Conservation (phyloP, 2,797 vertebrate genomes). For the Thripadectes ignobilis region DNA sequence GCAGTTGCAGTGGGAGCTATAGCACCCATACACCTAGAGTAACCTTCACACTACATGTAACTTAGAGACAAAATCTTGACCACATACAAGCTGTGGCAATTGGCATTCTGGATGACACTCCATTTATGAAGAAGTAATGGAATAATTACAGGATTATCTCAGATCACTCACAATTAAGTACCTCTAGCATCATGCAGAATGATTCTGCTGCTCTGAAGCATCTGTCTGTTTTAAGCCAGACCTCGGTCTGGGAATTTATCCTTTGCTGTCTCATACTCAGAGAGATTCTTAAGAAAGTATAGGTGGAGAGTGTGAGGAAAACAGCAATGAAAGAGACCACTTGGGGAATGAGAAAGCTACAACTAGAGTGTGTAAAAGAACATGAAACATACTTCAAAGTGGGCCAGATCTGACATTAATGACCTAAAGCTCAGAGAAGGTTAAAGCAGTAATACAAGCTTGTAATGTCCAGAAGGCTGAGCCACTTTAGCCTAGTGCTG, state of each 20-base stretch:
- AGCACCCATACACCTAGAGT: accelerated
- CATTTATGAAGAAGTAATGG: neutral
- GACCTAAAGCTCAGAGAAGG: neutral
- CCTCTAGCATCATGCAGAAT: accelerated
- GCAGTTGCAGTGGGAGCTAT: neutral
- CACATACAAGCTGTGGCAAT: neutral
- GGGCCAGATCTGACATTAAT: neutral
- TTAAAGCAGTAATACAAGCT: neutral
- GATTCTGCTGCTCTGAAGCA: neutral
- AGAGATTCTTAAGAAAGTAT: neutral
- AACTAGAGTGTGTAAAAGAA: neutral
- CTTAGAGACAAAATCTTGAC: neutral
- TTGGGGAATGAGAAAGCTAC: neutral
- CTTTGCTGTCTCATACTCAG: neutral
- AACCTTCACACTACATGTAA: neutral
- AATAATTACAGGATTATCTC: neutral
- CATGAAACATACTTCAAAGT: neutral
- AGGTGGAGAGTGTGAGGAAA: neutral
- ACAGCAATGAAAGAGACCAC: neutral
- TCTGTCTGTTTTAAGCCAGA: neutral
- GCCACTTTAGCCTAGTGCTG: neutral
- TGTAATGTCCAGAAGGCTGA: conserved; percentile 1
- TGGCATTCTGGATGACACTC: neutral
- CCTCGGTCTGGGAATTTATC: neutral
- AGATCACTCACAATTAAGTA: neutral